Conservation (phyloP, 2,113 vertebrate species). For the Corythornis madagascariensis region DNA sequence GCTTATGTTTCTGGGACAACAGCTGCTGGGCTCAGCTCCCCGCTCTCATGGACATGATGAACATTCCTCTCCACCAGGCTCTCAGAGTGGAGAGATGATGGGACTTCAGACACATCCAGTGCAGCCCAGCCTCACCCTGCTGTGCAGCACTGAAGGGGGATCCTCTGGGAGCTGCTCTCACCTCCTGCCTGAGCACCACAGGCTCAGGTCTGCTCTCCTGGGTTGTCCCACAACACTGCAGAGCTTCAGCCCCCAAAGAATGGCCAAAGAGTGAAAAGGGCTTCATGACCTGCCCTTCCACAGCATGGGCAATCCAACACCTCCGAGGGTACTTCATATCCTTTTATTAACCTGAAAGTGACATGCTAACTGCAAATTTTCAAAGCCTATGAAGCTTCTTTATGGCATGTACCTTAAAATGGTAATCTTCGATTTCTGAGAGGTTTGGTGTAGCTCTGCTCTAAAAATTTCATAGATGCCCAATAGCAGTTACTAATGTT, state of each 20-base stretch:
- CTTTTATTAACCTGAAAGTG: not conserved
- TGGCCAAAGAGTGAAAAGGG: not conserved
- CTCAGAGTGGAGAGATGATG: not conserved
- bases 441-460: not conserved
- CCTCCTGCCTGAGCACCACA: not conserved
- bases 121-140: not conserved
- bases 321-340: fast-evolving
- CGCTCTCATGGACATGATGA: fast-evolving
- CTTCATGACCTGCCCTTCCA: fast-evolving
- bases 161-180: not conserved
- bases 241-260: not conserved
- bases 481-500: not conserved
- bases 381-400: not conserved
- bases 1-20: not conserved
- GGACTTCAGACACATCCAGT: not conserved
- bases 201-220: not conserved
- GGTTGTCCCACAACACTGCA: fast-evolving
- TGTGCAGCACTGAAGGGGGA: not conserved
- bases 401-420: not conserved
- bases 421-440: not conserved
- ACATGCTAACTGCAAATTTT: not conserved
- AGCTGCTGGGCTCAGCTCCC: not conserved
- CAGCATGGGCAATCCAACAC: fast-evolving
- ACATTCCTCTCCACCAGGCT: not conserved
- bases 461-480: not conserved